Base-by-base conservation (phyloP, 2,797 vertebrate species). In the Phylloscopus collybita region DNA sequence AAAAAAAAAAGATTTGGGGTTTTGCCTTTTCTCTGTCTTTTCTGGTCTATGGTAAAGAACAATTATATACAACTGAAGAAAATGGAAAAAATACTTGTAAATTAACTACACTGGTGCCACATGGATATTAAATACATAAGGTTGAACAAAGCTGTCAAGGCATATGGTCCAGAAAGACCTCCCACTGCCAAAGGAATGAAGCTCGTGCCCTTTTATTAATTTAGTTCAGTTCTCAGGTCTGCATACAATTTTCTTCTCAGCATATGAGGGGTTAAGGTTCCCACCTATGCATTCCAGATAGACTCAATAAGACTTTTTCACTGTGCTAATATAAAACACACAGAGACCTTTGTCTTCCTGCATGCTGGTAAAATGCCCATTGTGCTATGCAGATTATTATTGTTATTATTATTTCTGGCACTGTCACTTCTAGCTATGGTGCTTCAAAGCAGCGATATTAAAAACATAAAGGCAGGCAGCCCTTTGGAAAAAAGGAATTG, bases 321-420 rank as follows among this genome's bases (percentile, higher is more conserved):
- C 72, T 56, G 40, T 79, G 88, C 69, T 96, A 96, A 96, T 78
- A 96, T 56, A 88, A 95, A 96, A 89, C 86, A 96, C 83, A 92
- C 78, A 87, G 86, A 80, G 92, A 96, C 93, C 88, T 96, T 83
- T 96, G 95, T 96, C 93, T 93, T 96, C 88, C 79, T 85, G 42
- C 75, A 85, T n/a, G 81, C 93, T 90, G 86, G 72, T 96, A 89
- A 93, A 96, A 93, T 57, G 86, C 69, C 84, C 66, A 26, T 95
- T 95, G 88, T 89, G 72, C 94, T 95, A 96, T 94, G 92, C 90
- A 97, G 95, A 96, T 97, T 96, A 95, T 96, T 95, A 95, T 90
- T 97, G 81, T 96, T 95, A 82, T 94, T 97, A 94, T 94, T 97
- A 94, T 95, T 95, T 95, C 93, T 96, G 96, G 94, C 78, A 0